Conservation (phyloP, 2,113 vertebrate species). For the Strix uralensis region DNA sequence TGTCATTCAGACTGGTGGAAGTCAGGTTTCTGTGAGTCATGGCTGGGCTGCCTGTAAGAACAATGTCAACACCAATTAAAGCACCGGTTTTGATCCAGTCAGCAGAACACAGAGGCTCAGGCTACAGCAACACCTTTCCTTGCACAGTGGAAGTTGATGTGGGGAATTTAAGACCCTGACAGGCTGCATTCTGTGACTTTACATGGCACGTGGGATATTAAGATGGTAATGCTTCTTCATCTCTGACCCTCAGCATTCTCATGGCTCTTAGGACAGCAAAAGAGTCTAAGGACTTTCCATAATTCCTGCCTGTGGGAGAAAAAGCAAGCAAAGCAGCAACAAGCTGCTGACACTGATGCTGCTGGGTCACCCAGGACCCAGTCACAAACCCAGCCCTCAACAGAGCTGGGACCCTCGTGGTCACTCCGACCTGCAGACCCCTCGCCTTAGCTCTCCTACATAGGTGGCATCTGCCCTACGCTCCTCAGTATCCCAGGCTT, state of each 20-base stretch:
- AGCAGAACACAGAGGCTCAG: conserved; percentile 27
- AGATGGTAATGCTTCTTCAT: accelerated
- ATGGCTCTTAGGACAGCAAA: background rate
- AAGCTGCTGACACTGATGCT: background rate
- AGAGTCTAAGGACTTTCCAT: background rate
- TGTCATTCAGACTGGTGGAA: conserved; percentile 92
- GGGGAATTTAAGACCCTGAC: background rate
- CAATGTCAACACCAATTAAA: conserved; percentile 27
- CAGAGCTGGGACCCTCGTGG: background rate
- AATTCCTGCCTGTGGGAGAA: background rate
- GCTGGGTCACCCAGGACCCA: background rate
- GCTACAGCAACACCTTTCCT: background rate
- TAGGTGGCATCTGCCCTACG: accelerated
- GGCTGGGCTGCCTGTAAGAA: conserved; percentile 86
- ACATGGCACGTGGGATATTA: background rate
- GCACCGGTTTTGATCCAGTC: background rate
- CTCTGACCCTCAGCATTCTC: background rate
- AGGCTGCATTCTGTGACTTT: background rate
- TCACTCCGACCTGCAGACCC: background rate
- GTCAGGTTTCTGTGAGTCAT: conserved; percentile 88
- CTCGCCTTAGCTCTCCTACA: accelerated
- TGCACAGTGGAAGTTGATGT: background rate
- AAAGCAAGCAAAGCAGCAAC: background rate
- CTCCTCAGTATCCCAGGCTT: background rate
- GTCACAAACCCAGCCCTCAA: background rate